These are phyloP conservation scores for Drosophila koepferae DNA, from an alignment of 2,888 invertebrate species.

Conservation along the genomic window DNA sequence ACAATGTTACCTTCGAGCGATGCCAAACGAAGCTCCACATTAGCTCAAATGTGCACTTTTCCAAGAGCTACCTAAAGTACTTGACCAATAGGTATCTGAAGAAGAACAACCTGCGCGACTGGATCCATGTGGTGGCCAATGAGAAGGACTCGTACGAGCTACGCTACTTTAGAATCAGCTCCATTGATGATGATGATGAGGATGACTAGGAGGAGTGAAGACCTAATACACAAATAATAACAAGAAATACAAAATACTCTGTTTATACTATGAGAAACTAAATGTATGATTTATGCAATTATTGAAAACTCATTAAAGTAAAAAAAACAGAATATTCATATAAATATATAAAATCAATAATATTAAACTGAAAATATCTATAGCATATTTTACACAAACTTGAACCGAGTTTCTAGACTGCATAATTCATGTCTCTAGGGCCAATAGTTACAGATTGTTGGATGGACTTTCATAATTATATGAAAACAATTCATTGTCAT, in stretches of 20 bases:
- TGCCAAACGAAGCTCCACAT: slow-evolving; percentile 97
- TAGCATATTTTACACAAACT: too few species aligned
- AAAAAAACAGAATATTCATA: too few species aligned
- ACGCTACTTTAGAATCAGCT: slow-evolving; percentile 98
- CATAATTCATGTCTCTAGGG: too few species aligned
- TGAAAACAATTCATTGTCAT: too few species aligned
- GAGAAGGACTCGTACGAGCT: slow-evolving; percentile 98
- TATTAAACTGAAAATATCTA: too few species aligned
- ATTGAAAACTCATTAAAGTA: slow-evolving; percentile 13
- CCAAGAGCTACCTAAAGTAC: slow-evolving; percentile 98
- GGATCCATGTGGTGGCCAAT: slow-evolving; percentile 99
- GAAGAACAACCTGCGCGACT: slow-evolving; percentile 99
- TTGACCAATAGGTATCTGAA: slow-evolving; percentile 99
- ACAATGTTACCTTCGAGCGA: slow-evolving; percentile 94
- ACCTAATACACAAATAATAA: slow-evolving; percentile 10
- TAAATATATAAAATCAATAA: too few species aligned
- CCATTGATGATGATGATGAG: slow-evolving; percentile 95
- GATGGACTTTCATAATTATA: too few species aligned
- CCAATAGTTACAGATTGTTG: too few species aligned
- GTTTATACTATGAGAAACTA: slow-evolving; percentile 25
- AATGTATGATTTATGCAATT: slow-evolving; percentile 25
- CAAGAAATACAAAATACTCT: background rate
- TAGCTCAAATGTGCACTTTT: slow-evolving; percentile 93
- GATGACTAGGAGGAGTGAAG: slow-evolving; percentile 88
- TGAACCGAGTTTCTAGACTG: too few species aligned